Evolutionary conservation across 2,888 invertebrate species (phyloP).

Genomic region (Synanthedon tipuliformis): DNA sequence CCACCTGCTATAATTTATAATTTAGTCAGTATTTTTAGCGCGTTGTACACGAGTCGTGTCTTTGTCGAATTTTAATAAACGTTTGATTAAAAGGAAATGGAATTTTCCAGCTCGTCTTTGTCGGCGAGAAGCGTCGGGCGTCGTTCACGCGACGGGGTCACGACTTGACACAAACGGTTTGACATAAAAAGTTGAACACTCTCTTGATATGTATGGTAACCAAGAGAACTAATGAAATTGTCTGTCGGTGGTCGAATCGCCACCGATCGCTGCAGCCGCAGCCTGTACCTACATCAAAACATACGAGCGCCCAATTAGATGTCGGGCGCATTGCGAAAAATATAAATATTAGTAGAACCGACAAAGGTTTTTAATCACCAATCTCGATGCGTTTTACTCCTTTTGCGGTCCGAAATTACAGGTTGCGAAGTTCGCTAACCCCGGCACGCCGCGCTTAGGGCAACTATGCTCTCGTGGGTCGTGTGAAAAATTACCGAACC

Average conservation of each 20-base stretch:
- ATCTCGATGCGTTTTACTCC: slow-evolving; percentile 62
- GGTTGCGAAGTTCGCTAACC: slow-evolving; percentile 65
- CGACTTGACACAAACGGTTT: slow-evolving; percentile 47
- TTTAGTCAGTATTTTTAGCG: slow-evolving; percentile 46
- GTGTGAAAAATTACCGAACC: slow-evolving; percentile 64
- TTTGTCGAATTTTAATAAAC: slow-evolving; percentile 7
- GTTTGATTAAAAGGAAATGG: slow-evolving; percentile 25
- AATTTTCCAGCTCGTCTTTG: slow-evolving; percentile 40
- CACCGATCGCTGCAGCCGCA: slow-evolving; percentile 26
- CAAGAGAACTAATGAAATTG: slow-evolving; percentile 62
- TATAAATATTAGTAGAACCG: slow-evolving; percentile 72
- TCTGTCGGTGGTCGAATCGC: slow-evolving; percentile 43
- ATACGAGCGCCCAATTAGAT: slow-evolving; percentile 64
- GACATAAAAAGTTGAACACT: slow-evolving; percentile 41
- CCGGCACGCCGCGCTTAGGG: slow-evolving; percentile 61
- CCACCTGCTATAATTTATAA: slow-evolving; percentile 51
- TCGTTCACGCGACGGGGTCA: slow-evolving; percentile 26
- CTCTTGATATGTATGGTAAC: slow-evolving; percentile 44
- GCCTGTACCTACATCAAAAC: slow-evolving; percentile 43
- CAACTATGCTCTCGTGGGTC: slow-evolving; percentile 61
- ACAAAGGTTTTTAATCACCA: slow-evolving; percentile 71
- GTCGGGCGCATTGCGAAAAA: slow-evolving; percentile 65
- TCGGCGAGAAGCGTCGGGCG: slow-evolving; percentile 22
- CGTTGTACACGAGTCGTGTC: slow-evolving; percentile 22
- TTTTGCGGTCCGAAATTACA: slow-evolving; percentile 71